phyloP scores from a whole-genome alignment of 2,113 vertebrate genomes.

The Ctenodactylus gundi region DNA sequence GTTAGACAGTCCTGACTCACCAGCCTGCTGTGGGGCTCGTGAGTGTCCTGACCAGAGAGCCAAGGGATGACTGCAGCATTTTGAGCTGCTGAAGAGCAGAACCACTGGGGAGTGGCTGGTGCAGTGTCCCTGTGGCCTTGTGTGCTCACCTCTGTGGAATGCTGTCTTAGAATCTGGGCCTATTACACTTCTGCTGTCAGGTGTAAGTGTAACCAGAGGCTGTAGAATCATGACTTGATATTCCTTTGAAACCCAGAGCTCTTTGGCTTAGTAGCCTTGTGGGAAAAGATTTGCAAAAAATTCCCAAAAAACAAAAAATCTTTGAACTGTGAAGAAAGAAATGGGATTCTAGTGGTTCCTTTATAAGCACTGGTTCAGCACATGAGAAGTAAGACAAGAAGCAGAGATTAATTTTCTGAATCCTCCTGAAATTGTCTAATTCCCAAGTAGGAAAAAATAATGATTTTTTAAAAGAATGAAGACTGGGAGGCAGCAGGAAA shows the following conservation, averaged over 20 bases:
- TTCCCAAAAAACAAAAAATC: too few species aligned
- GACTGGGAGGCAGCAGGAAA: not conserved
- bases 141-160: not conserved
- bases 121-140: too few species aligned
- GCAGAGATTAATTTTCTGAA: constrained; percentile 47
- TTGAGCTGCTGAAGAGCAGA: too few species aligned
- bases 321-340: constrained; percentile 64
- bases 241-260: not conserved
- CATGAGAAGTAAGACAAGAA: constrained; percentile 32
- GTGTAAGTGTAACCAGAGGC: not conserved
- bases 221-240: not conserved
- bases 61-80: too few species aligned
- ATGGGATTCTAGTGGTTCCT: not conserved
- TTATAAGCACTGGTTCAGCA: not conserved
- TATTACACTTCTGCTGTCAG: not conserved
- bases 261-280: not conserved
- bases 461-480: not conserved
- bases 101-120: too few species aligned
- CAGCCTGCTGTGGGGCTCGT: not conserved
- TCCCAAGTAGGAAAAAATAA: not conserved
- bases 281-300: not conserved
- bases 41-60: not conserved
- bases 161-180: not conserved
- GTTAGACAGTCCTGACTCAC: too few species aligned
- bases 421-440: not conserved